Percentiles rank a stretch among this genome's conserved stretches.
Evolutionary conservation across 2,888 invertebrate species (phyloP).

Genomic region (Eristalinus aeneus): DNA sequence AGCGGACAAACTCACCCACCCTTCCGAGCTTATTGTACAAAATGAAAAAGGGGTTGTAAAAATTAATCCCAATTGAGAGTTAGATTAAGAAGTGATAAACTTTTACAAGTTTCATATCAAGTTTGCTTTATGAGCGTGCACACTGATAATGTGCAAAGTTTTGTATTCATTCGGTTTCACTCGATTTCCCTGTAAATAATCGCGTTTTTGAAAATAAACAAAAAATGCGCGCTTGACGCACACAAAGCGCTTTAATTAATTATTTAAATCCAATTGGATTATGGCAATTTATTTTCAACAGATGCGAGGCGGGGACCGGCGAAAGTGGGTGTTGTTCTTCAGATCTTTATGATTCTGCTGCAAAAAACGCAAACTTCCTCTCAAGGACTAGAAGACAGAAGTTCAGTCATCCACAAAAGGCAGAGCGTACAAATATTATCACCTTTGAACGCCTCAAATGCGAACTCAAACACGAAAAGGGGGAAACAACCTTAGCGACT

Average conservation of each 20-base stretch:
- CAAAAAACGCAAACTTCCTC: background rate
- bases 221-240: conserved; percentile 47
- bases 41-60: conserved; percentile 38
- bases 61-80: conserved; percentile 66
- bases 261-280: conserved; percentile 82
- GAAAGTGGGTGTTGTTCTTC: background rate
- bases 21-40: background rate
- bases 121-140: conserved; percentile 8
- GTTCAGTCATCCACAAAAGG: background rate
- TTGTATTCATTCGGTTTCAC: conserved; percentile 1
- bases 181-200: conserved; percentile 40
- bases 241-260: conserved; percentile 76
- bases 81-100: conserved; percentile 39
- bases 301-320: background rate
- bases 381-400: background rate
- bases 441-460: background rate
- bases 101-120: conserved; percentile 48
- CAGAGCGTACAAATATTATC: background rate
- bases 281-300: conserved; percentile 80
- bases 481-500: conserved; percentile 66
- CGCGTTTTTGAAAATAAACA: background rate
- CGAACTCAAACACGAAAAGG: conserved; percentile 3
- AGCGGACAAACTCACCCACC: background rate
- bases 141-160: conserved; percentile 16
- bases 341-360: background rate